Percentiles rank a stretch among this genome's conserved stretches.
Evolutionary conservation across 2,113 vertebrate genomes (phyloP).

Genomic region (Varanus salvator): DNA sequence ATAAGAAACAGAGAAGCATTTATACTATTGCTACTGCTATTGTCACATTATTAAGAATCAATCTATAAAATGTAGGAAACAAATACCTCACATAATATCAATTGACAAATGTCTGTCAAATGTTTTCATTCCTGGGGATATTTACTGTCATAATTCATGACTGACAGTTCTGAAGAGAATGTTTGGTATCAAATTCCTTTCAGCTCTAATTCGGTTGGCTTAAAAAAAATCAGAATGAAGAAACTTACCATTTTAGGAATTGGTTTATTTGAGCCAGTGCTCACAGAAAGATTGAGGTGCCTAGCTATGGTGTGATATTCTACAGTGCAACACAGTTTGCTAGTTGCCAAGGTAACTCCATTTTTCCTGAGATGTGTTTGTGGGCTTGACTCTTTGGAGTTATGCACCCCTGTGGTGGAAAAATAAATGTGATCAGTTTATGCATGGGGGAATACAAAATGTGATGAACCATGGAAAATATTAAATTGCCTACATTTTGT

Average conservation of each 20-base stretch:
- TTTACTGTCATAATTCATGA: background rate
- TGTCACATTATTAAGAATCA: background rate
- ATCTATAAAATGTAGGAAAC: background rate
- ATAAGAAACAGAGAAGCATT: too few species aligned
- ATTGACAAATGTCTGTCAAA: background rate
- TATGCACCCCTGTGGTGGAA: conserved; percentile 48
- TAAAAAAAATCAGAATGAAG: background rate
- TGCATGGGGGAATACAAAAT: conserved; percentile 58
- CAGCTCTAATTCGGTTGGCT: background rate
- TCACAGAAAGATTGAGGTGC: conserved; percentile 27
- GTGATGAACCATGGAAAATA: conserved; percentile 65
- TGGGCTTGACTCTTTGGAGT: conserved; percentile 51
- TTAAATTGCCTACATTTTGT: conserved; percentile 63
- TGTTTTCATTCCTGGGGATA: background rate
- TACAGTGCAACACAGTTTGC: conserved; percentile 54
- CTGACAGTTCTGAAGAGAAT: background rate
- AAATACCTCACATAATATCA: background rate
- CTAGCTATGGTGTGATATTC: conserved; percentile 48
- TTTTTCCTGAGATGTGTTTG: conserved; percentile 47
- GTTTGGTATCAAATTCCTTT: background rate
- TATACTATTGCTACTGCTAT: too few species aligned
- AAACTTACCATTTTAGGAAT: background rate
- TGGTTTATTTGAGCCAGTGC: background rate
- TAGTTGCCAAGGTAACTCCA: conserved; percentile 69
- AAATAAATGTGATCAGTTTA: conserved; percentile 67